Base-by-base conservation (phyloP, 2,888 invertebrate species). In the Ferdinandea cuprea region DNA sequence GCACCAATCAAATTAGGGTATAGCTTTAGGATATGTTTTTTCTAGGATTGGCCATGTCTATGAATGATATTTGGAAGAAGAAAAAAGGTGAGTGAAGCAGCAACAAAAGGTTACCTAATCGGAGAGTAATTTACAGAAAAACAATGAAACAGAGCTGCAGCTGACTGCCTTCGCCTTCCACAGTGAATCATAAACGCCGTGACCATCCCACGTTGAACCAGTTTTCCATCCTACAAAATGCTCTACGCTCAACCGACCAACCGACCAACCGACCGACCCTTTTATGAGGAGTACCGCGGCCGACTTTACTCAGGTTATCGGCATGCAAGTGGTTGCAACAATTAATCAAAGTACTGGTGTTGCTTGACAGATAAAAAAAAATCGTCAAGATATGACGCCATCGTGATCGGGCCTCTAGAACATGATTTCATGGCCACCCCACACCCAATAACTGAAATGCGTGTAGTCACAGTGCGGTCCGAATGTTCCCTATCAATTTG, bases 341-440 rank as follows among this genome's bases (percentile, higher is more conserved):
- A 83, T 73, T 83, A 83, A 83, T 83, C 83, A 83, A 63, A 35
- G 42, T 46, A 32, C 59, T 59, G 30, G 21, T 42, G 61, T 28
- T 65, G 59, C 17, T 13, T 11, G 42, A 66, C 81, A 73, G 25
- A 25, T 2, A 25, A 25, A 68, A 73, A 54, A 72, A 37, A 44
- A 73, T 50, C 68, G 56, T 44, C 56, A 63, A 83, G 56, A 63
- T 66, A 78, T 83, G 83, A 83, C 83, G 72, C 72, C 72, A 72
- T 78, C 58, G 44, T 8, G 68, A 56, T 72, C 37, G 4, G 42
- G n/a, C n/a, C n/a, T n/a, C n/a, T n/a, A 63, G 61, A 61, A 72
- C 48, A 78, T 63, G 63, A 73, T 61, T 66, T 73, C 83, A 68
- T 61, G 72, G 77, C 83, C 78, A 78, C 83, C 72, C 72, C 68